These are phyloP conservation scores for Hedychridium roseum DNA, from an alignment of 2,888 invertebrate species.

Conservation along the genomic window DNA sequence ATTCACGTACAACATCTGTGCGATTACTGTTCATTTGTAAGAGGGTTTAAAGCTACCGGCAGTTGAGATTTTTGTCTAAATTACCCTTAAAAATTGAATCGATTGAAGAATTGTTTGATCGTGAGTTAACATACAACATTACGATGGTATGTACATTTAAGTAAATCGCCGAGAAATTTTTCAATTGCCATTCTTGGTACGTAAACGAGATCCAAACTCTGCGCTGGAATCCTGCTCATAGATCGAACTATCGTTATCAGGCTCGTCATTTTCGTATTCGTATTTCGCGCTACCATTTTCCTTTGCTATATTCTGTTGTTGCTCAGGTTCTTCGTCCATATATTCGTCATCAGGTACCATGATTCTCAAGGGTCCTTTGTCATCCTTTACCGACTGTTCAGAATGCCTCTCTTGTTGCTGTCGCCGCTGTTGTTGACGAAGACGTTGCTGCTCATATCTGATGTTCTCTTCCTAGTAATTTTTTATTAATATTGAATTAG, in stretches of 20 bases:
- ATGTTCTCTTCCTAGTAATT: slow-evolving; percentile 19
- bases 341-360: slow-evolving; percentile 65
- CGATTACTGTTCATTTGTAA: too few relatives aligned
- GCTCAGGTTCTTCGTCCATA: slow-evolving; percentile 50
- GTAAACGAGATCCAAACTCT: slow-evolving; percentile 49
- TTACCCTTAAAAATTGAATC: too few relatives aligned
- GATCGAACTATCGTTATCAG: slow-evolving; percentile 25
- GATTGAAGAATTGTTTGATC: too few relatives aligned
- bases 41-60: too few relatives aligned
- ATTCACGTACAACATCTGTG: too few relatives aligned
- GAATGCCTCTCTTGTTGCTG: slow-evolving; percentile 48
- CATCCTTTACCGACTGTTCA: slow-evolving; percentile 52
- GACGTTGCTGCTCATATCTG: slow-evolving; percentile 27
- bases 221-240: slow-evolving; percentile 14
- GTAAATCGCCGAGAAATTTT: too few relatives aligned
- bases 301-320: slow-evolving; percentile 34
- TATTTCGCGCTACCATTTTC: slow-evolving; percentile 28
- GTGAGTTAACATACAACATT: too few relatives aligned
- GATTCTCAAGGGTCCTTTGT: slow-evolving; percentile 63
- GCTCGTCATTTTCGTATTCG: slow-evolving; percentile 48
- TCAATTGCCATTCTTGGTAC: slow-evolving; percentile 34
- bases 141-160: too few relatives aligned
- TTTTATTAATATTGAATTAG: too few relatives aligned
- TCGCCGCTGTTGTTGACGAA: slow-evolving; percentile 43
- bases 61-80: too few relatives aligned